Evolutionary conservation across 2,888 invertebrate genomes (phyloP), one percentile per base, ranked within the genome.

Genomic region (Brenthis daphne): DNA sequence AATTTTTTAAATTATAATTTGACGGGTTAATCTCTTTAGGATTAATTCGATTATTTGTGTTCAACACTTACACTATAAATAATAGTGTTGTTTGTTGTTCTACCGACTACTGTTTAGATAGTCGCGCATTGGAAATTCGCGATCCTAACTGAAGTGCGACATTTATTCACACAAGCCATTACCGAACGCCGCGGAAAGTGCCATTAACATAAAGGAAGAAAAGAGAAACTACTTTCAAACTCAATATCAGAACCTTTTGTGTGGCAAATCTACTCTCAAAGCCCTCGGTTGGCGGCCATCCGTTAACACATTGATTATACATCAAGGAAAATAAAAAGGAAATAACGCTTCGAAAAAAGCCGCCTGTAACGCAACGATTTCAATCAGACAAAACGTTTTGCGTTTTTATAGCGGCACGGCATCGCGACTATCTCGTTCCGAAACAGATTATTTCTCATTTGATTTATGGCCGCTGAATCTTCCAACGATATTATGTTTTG

Each of bases 401-500:
- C 91, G 92, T 92, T 92, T 92, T 92, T 92, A 92, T 89, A 88
- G 88, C 84, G 87, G 85, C 85, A 82, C 81, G 85, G 85, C 86
- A 86, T 87, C 88, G 85, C 89, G 90, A 92, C 91, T 90, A 91
- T 93, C 90, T 89, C 92, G 88, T 88, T 86, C 90, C 90, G 89
- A 90, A 90, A 93, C 92, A 93, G 93, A 93, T 93, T 93, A 93
- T 93, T 93, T 88, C 93, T 93, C 92, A 93, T 93, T 92, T 93
- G 93, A 93, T 93, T 93, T 93, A 93, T 93, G 91, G 86, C 85
- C 85, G 86, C 87, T 86, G 92, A 89, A 90, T 91, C 90, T 89
- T 90, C 92, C 88, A 89, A 88, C 87, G 92, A 91, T 92, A 92
- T 92, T 92, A 92, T 92, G 92, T 92, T 92, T 92, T 92, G 92